Base-by-base conservation (phyloP, 2,888 invertebrate genomes). In the Gerris lacustris region DNA sequence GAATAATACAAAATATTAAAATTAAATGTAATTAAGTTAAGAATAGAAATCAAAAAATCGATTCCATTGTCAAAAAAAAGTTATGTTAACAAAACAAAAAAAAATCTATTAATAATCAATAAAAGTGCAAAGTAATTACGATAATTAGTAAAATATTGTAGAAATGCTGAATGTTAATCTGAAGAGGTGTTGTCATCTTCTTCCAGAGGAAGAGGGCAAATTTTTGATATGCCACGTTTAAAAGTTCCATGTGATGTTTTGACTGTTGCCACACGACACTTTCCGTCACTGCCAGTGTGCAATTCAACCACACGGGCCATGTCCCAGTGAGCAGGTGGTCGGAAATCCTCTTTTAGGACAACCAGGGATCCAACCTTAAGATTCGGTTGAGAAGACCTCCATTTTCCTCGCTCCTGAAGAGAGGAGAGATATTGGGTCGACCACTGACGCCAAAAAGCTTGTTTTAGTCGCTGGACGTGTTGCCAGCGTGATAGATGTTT, bases 371-470 rank as follows among this genome's bases (percentile, higher is more conserved):
- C 69, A 5, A 43, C 43, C 18, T 5, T 11, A 5, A 44, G 62
- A 5, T 44, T 44, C 6, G n/a, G 9, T 9, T 63, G 11, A 5
- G 55, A 5, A 2, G 63, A 45, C 43, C 63, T 69, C 69, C 69
- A 69, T 62, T 63, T 62, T 43, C 44, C 31, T 9, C 63, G n/a
- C 18, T 44, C 45, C 31, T 69, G 69, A 6, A 69, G 63, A 7
- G 15, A 6, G n/a, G 43, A 15, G 44, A 69, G 17, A n/a, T 69
- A 69, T 18, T 69, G 44, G 9, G 7, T 63, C 11, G 43, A 63
- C 63, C 69, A 69, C 11, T 63, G 55, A 9, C 6, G 44, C 69
- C 69, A 69, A n/a, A n/a, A n/a, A n/a, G n/a, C n/a, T n/a, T n/a
- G n/a, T n/a, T n/a, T n/a, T n/a, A n/a, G n/a, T n/a, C n/a, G n/a